Conservation (phyloP, 2,113 vertebrate genomes). For the Varanus salvator region DNA sequence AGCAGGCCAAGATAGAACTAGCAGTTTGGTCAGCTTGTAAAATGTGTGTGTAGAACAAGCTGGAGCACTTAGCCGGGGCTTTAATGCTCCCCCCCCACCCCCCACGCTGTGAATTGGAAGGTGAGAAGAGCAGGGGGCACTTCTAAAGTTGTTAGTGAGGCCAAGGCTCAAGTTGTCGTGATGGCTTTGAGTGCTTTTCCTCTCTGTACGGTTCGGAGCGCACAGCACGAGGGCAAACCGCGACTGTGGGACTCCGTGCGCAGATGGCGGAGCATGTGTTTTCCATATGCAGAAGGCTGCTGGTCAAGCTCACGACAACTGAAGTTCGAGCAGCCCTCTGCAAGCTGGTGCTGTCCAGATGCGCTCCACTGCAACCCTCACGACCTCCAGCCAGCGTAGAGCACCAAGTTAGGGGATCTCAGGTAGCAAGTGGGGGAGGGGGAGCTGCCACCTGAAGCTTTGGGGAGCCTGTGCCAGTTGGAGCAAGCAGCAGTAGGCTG, state of each 20-base stretch:
- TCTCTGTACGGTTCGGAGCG: not conserved
- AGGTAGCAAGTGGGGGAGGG: not conserved
- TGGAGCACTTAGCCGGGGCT: not conserved
- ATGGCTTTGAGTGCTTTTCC: not conserved
- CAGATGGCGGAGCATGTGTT: not conserved
- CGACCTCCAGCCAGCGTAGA: not conserved
- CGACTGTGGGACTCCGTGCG: not conserved
- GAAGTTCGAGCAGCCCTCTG: not conserved
- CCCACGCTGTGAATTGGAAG: not conserved
- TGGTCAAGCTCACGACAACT: not conserved
- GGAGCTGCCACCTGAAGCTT: not conserved
- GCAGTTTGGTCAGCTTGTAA: not conserved
- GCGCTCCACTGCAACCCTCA: not conserved
- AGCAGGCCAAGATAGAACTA: not conserved
- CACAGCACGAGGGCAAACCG: not conserved
- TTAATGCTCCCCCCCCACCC: not conserved
- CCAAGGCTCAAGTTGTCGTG: not conserved
- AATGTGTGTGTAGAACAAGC: not conserved
- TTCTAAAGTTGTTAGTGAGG: too few species aligned
- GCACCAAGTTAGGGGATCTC: not conserved
- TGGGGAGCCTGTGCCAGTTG: not conserved
- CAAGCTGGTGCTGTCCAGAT: not conserved
- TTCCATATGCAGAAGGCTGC: not conserved
- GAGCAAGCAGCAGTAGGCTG: not conserved
- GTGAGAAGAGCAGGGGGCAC: not conserved